phyloP scores from a whole-genome alignment of 2,797 vertebrate species.

The Melanotaenia parkinsoni region DNA sequence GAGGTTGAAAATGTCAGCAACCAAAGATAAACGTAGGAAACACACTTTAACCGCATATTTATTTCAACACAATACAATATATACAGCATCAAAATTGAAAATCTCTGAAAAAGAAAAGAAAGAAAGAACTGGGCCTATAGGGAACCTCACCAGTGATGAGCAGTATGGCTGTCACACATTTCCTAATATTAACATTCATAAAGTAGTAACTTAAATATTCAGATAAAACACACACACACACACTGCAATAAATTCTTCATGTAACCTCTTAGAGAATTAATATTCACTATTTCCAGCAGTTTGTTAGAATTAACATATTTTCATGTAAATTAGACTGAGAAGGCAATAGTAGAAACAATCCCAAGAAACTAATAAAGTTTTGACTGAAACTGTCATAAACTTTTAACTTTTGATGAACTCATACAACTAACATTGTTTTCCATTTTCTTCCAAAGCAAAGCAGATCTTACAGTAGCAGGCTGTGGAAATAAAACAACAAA shows the following conservation, averaged over 20 bases:
- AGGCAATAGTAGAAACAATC: conserved; percentile 44
- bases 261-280: conserved; percentile 42
- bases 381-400: conserved; percentile 39
- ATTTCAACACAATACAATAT: conserved; percentile 75
- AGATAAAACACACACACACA: conserved; percentile 36
- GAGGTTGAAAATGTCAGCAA: background rate
- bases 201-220: conserved; percentile 44
- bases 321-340: conserved; percentile 21
- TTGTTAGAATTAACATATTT: conserved; percentile 21
- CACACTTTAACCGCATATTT: conserved; percentile 67
- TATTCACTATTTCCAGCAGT: conserved; percentile 36
- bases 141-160: conserved; percentile 46
- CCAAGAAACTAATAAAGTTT: conserved; percentile 10
- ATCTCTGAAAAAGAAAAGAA: conserved; percentile 29
- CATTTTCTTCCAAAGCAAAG: conserved; percentile 53
- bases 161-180: conserved; percentile 42
- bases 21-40: background rate
- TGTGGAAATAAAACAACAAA: conserved; percentile 3
- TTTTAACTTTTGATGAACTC: conserved; percentile 16
- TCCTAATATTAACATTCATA: conserved; percentile 48
- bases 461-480: conserved; percentile 49
- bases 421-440: conserved; percentile 48
- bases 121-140: conserved; percentile 10
- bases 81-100: conserved; percentile 60
- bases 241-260: conserved; percentile 36